A percentile compares a stretch with the other conserved stretches of the same genome.
Evolutionary conservation across 2,888 invertebrate species (phyloP).

Genomic region (Eupithecia centaureata): DNA sequence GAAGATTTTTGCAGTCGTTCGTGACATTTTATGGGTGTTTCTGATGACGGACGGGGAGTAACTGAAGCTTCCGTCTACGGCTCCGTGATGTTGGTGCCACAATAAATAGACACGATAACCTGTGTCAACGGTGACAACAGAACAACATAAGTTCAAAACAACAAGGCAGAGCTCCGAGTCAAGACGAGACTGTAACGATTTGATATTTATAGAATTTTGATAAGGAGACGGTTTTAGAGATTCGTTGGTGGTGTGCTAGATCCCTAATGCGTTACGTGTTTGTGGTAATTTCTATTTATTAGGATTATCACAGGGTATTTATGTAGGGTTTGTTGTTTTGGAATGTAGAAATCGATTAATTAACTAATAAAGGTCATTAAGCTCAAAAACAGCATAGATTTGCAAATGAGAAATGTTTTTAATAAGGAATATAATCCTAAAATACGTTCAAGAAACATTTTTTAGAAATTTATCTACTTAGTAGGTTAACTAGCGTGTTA

Average conservation of each 20-base stretch:
- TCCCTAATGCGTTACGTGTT: constrained; percentile 1
- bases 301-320: constrained; percentile 14
- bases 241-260: constrained; percentile 57
- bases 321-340: not conserved
- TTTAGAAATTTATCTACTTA: no score
- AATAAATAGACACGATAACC: constrained; percentile 80
- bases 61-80: constrained; percentile 75
- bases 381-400: not conserved
- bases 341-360: not conserved
- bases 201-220: constrained; percentile 75
- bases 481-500: no score
- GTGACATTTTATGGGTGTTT: constrained; percentile 58
- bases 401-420: not conserved
- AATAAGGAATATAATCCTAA: no score
- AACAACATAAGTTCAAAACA: constrained; percentile 78
- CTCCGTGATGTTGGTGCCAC: constrained; percentile 58
- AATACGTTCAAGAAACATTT: no score
- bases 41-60: constrained; percentile 54
- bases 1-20: constrained; percentile 50
- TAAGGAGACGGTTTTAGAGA: constrained; percentile 69
- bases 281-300: constrained; percentile 38
- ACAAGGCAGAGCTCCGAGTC: constrained; percentile 70
- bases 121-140: constrained; percentile 74
- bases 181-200: constrained; percentile 66
- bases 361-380: not conserved